Base-by-base conservation (phyloP, 2,113 vertebrate genomes). In the Apodemus sylvaticus region DNA sequence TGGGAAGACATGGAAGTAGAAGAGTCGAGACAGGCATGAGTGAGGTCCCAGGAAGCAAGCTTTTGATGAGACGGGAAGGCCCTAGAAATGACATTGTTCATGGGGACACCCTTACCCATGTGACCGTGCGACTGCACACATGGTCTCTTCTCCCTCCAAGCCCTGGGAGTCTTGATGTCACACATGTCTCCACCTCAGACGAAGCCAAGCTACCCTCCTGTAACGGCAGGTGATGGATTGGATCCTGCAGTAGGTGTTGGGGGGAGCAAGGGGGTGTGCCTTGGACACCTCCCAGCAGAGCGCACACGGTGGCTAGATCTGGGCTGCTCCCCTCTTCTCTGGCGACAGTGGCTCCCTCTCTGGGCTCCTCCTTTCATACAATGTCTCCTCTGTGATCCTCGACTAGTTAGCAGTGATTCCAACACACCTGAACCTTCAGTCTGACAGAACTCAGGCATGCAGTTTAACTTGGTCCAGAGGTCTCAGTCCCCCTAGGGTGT, bases 381-480 rank as follows among this genome's bases (percentile, higher is more conserved):
- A 60, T 66, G 64, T 77, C 20, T 66, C 22, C 7, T 89, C 73
- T 7, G 0, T 19, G 7, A 0, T 78, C 74, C 39, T 79, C 20
- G 19, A 14, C 7, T 19, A 24, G 20, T 2, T 3, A 66, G 16
- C n/a, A 45, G 60, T 3, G 58, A 34, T 22, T 66, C 34, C 12
- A 2, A n/a, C 31, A 7, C 1, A 17, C 7, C 45, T 2, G 4
- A 0, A 13, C 17, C 9, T 62, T 36, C 64, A 7, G n/a, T 66
- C n/a, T 53, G 34, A 62, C 31, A 79, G 24, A 53, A 39, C 51
- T 81, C 74, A 58, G 14, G 6, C 29, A 60, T 12, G 7, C 0
- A 24, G 39, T 36, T 26, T 71, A 7, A 31, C 60, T 8, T 51
- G 3, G 16, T 31, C 6, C 39, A n/a, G 12, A 13, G 29, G 31